Conservation (phyloP, 2,888 invertebrate genomes). For the Pycnomerus fuliginosus region DNA sequence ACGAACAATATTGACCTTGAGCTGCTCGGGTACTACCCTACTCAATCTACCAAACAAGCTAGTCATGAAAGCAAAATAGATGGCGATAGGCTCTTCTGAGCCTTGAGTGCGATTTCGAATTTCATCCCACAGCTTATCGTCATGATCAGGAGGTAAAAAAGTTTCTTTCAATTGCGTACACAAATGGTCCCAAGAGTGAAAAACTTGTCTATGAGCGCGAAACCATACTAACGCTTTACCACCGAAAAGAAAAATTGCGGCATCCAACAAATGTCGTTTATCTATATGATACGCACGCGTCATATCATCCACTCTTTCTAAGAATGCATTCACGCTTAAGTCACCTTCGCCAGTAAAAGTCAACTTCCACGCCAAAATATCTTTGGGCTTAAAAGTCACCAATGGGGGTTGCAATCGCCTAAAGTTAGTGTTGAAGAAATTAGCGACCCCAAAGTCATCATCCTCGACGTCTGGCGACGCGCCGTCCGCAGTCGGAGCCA, state of each 20-base stretch:
- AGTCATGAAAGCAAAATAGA: slow-evolving; percentile 26
- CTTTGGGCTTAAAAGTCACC: not conserved
- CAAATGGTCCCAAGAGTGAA: not conserved
- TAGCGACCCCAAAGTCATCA: not conserved
- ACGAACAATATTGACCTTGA: not conserved
- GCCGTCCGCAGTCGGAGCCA: not conserved
- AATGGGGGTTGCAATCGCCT: not conserved
- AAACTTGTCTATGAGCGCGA: not conserved
- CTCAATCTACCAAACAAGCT: slow-evolving; percentile 3
- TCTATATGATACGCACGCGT: not conserved
- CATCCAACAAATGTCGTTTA: not conserved
- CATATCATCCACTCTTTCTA: not conserved
- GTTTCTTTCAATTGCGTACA: not conserved
- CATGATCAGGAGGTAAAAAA: slow-evolving; percentile 17
- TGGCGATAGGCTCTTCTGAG: slow-evolving; percentile 16
- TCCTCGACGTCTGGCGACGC: not conserved
- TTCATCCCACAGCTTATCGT: slow-evolving; percentile 22
- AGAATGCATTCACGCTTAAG: not conserved
- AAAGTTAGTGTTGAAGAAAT: too few species aligned
- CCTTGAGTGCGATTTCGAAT: slow-evolving; percentile 23
- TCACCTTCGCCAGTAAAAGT: not conserved
- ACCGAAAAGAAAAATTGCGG: not conserved
- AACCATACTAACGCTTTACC: not conserved
- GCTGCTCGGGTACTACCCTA: not conserved
- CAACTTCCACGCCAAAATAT: not conserved